Base-by-base conservation (phyloP, 2,113 vertebrate genomes). In the Paramormyrops kingsleyae region DNA sequence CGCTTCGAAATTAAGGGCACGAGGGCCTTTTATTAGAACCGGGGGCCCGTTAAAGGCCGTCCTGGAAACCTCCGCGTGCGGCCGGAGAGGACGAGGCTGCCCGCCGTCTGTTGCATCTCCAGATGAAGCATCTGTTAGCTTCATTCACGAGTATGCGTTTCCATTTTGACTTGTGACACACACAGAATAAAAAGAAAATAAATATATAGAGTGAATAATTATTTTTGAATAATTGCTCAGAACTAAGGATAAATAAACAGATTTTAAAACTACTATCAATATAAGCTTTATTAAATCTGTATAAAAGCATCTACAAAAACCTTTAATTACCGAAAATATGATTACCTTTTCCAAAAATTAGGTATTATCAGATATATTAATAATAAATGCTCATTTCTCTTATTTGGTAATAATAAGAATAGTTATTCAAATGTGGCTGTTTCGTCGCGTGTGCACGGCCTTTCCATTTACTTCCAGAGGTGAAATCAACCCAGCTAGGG, bases 31-130 rank as follows among this genome's bases (percentile, higher is more conserved):
- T 99, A 99, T 99, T 98, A 99, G 98, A 98, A 97, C 96, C 95
- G 96, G 97, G 97, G 97, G 95, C 96, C 97, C 97, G 98, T 99
- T 98, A 98, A 97, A 97, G 96, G 96, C 96, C 62, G 97, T 96
- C 96, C 96, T 96, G 98, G 99, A 99, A 98, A 97, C 97, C 97
- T 99, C 27, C n/a, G 66, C 1, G 2, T 74, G 27, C 27, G 31
- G 10, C 27, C 2, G 62, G n/a, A n/a, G 62, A 70, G 8, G n/a
- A 70, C 8, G 66, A 74, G n/a, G 9, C 4, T 31, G 56, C 4
- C 27, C n/a, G 13, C 1, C 10, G 66, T 74, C 31, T 74, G 12
- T 31, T n/a, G n/a, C 66, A 39, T 39, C 5, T 42, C 13, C 35
- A 3, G 13, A 80, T 80, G 0, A 31, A 70, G 15, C 42, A 8